These are phyloP conservation scores for Caenorhabditis japonica DNA, from an alignment of 2,888 invertebrate species.

Conservation along the genomic window DNA sequence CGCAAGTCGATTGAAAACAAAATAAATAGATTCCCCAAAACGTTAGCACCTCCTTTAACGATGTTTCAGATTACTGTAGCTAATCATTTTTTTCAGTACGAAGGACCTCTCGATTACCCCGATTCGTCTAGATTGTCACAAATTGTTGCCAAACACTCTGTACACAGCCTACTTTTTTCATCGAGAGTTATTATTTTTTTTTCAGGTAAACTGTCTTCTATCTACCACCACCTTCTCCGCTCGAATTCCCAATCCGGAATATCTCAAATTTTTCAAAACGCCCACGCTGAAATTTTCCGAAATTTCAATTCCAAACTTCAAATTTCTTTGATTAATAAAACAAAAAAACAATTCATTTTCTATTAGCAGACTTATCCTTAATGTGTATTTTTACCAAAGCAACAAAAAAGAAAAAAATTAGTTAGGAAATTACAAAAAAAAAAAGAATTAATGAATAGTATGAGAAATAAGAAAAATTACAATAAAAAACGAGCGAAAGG, in stretches of 20 bases:
- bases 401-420: constrained; percentile 5
- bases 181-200: neutral
- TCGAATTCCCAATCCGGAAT: constrained; percentile 33
- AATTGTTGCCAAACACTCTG: constrained; percentile 60
- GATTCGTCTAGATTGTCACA: constrained; percentile 61
- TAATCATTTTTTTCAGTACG: constrained; percentile 57
- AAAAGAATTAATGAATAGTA: constrained; percentile 20
- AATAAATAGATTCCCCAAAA: too few relatives aligned
- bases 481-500: constrained; percentile 20
- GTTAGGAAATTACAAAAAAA: constrained; percentile 4
- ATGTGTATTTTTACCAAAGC: neutral
- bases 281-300: constrained; percentile 15
- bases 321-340: neutral
- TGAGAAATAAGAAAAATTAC: constrained; percentile 12
- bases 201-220: constrained; percentile 12
- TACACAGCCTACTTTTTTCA: constrained; percentile 7
- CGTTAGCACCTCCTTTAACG: too few relatives aligned
- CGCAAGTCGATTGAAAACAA: too few relatives aligned
- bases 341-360: constrained; percentile 1
- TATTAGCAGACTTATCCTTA: neutral
- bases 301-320: constrained; percentile 1
- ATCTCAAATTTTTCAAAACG: constrained; percentile 33
- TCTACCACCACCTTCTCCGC: neutral
- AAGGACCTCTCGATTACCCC: constrained; percentile 61
- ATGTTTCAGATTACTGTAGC: neutral